These are phyloP conservation scores for Octopus sinensis DNA, from an alignment of 1,140 invertebrate genomes.

Conservation along the genomic window DNA sequence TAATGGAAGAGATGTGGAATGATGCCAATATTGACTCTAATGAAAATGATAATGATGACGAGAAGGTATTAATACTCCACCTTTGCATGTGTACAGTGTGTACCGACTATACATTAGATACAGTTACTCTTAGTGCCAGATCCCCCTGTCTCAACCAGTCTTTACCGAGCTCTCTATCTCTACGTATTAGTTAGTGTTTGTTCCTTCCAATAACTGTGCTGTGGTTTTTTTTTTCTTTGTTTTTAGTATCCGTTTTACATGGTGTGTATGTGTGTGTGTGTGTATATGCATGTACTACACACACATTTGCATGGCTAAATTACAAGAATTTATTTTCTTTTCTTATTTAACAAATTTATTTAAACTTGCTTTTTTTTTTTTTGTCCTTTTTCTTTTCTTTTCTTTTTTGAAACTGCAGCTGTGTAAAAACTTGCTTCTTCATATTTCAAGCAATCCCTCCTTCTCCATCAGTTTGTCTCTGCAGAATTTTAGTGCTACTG, in stretches of 20 bases:
- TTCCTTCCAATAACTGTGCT: not conserved
- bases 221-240: not conserved
- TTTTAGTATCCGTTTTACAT: not conserved
- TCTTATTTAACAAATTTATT: too few relatives aligned
- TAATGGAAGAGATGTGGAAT: constrained; percentile 9
- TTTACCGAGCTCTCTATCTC: not conserved
- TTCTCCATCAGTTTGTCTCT: too few relatives aligned
- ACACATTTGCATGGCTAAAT: too few relatives aligned
- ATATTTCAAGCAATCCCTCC: too few relatives aligned
- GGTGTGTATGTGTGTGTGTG: too few relatives aligned
- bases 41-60: constrained; percentile 1
- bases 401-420: not conserved
- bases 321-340: too few relatives aligned
- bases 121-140: not conserved
- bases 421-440: too few relatives aligned
- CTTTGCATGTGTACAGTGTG: not conserved
- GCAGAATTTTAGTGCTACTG: too few relatives aligned
- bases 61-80: constrained; percentile 7
- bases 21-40: not conserved
- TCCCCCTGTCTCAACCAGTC: not conserved
- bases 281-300: too few relatives aligned
- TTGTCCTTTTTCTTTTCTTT: not conserved
- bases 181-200: not conserved
- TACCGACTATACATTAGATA: not conserved
- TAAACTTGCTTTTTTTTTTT: not conserved